Evolutionary conservation across 1,140 invertebrate species (phyloP).

Genomic region (Pseudobourletiella spinata): DNA sequence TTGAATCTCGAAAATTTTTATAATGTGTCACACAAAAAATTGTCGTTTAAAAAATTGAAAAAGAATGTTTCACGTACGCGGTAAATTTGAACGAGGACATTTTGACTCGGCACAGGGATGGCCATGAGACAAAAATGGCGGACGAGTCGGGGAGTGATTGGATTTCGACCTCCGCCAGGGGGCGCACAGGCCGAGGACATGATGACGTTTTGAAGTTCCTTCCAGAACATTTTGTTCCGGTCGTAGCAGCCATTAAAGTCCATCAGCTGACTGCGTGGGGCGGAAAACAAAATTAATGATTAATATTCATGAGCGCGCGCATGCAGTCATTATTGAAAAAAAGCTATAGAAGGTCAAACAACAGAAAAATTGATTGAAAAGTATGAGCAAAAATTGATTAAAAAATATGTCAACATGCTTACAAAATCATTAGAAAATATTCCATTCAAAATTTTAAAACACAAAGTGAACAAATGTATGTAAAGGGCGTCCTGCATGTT

Average conservation of each 20-base stretch:
- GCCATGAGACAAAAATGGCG: constrained; percentile 73
- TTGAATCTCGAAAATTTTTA: background rate
- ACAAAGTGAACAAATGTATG: no score
- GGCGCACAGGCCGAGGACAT: constrained; percentile 73
- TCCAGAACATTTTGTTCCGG: constrained; percentile 76
- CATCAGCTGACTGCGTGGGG: constrained; percentile 71
- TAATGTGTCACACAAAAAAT: background rate
- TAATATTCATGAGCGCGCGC: no score
- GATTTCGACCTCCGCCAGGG: constrained; percentile 76
- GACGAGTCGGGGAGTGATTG: constrained; percentile 69
- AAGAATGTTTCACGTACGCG: constrained; percentile 45
- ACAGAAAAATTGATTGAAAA: no score
- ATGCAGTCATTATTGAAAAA: no score
- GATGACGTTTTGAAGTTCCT: constrained; percentile 73
- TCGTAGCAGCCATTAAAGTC: constrained; percentile 78
- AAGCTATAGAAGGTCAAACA: no score
- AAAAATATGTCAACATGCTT: no score
- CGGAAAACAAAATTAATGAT: no score
- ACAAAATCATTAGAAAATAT: no score
- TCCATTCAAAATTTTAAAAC: no score
- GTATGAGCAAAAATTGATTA: no score
- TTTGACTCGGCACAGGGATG: constrained; percentile 62
- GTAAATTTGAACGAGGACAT: constrained; percentile 69
- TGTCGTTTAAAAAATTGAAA: no score
- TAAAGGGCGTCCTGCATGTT: no score